Evolutionary conservation across 2,888 invertebrate genomes (phyloP).

Genomic region (Mythimna albipuncta): DNA sequence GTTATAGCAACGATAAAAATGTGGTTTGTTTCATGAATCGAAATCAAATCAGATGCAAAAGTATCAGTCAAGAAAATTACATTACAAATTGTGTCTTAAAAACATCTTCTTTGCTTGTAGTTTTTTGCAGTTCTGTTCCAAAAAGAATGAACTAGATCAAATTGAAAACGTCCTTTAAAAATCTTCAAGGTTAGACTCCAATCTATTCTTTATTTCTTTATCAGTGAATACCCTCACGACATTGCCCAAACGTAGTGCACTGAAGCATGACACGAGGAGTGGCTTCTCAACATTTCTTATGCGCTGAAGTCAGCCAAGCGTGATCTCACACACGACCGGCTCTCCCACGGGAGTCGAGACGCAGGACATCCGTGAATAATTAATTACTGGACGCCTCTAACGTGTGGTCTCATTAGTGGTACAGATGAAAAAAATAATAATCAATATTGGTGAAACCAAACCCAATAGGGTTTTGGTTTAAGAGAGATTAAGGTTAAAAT

Average conservation of each 20-base stretch:
- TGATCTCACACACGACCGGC: constrained; percentile 70
- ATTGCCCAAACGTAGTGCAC: constrained; percentile 44
- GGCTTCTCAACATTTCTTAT: constrained; percentile 59
- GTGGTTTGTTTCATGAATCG: background rate
- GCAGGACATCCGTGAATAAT: constrained; percentile 62
- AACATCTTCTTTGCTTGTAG: too few relatives aligned
- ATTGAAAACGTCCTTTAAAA: background rate
- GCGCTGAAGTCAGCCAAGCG: constrained; percentile 62
- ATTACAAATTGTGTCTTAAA: background rate
- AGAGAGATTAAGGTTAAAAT: background rate
- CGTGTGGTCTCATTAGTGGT: constrained; percentile 32
- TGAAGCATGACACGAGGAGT: constrained; percentile 49
- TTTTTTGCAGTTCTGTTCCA: background rate
- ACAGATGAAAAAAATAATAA: constrained; percentile 10
- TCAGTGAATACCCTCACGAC: constrained; percentile 3
- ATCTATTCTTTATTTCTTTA: background rate
- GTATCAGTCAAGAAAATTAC: too few relatives aligned
- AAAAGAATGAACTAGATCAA: background rate
- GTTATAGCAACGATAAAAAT: background rate
- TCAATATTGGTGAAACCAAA: background rate
- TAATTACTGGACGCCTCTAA: constrained; percentile 33
- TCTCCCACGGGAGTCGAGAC: constrained; percentile 73
- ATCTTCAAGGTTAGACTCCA: constrained; percentile 8
- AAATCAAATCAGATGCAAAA: background rate
- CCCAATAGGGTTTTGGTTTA: too few relatives aligned